Evolutionary conservation across 2,797 vertebrate species (phyloP), one percentile per base, ranked within the genome.

Genomic region (Gymnoscopelus microlampas): DNA sequence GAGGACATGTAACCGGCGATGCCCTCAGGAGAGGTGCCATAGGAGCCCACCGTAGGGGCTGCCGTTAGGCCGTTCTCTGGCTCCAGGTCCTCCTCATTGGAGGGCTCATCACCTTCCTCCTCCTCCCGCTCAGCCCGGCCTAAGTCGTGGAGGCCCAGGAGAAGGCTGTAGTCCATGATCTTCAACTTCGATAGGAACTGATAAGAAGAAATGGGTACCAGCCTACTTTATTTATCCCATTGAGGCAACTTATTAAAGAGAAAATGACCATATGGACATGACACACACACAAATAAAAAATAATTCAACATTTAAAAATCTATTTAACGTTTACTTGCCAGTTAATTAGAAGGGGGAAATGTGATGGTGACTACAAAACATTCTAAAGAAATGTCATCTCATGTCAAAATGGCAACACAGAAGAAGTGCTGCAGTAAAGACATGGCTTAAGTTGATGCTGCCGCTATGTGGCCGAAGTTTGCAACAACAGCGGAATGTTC

Each of bases 141-240:
- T 26, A 96, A 87, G 13, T 98, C 96, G 9, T 98, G 96, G 88
- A 98, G 97, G 5, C 97, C 97, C 32, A 98, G 88, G 55, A 98
- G 91, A 39, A 98, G 91, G 84, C 97, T 98, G 92, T 98, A 98
- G 90, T 96, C 97, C 96, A 98, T 97, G 85, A 98, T 97, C 94
- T 97, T 98, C 88, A 97, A 90, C 83, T 94, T 95, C 70, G 96
- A 96, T 76, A 98, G 89, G 72, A 97, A 98, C 96, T 98, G 68
- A 13, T 1, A 12, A n/a, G 9, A 53, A 39, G 2, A 29, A 39
- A 39, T 39, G 1, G 35, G 35, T 39, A 44, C 7, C 6, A 44
- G 9, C 2, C 8, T 44, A 44, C 39, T 9, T 44, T 8, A 44
- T 44, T 44, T 44, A 10, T 44, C 8, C 6, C 8, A 8, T 10